Conservation (phyloP, 2,113 vertebrate species). For the Calidris pygmaea region DNA sequence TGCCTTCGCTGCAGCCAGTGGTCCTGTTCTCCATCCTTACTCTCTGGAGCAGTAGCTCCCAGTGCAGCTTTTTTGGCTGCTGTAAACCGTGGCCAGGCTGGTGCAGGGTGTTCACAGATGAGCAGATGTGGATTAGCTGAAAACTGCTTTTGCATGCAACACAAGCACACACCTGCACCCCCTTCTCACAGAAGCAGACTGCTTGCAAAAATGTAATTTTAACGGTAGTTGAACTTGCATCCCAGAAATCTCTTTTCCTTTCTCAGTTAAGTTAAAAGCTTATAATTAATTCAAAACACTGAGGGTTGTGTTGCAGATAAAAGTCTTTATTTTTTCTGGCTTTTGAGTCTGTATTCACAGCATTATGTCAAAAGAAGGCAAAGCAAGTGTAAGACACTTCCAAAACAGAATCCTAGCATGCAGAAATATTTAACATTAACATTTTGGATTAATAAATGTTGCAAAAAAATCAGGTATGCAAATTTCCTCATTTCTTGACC, state of each 20-base stretch:
- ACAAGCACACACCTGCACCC: background rate
- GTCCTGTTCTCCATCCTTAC: background rate
- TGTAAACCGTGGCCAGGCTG: background rate
- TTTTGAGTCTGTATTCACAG: background rate
- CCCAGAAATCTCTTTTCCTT: background rate
- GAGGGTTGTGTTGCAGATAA: background rate
- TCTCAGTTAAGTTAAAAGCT: background rate
- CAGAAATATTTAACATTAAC: background rate
- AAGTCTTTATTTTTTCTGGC: background rate
- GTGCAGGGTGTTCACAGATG: background rate
- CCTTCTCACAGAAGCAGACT: background rate
- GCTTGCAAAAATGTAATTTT: background rate
- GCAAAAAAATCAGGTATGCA: background rate
- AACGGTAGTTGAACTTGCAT: background rate
- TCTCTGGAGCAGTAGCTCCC: background rate
- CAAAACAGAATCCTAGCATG: background rate
- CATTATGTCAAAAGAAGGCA: background rate
- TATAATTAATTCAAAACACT: background rate
- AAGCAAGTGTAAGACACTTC: background rate
- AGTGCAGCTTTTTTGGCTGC: background rate
- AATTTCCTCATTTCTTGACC: background rate
- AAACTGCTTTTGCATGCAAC: background rate
- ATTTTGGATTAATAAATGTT: background rate
- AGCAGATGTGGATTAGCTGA: background rate
- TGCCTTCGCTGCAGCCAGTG: background rate